Percentiles rank a stretch among this genome's conserved stretches.
phyloP scores from a whole-genome alignment of 1,140 invertebrate genomes.

The Apolygus lucorum region DNA sequence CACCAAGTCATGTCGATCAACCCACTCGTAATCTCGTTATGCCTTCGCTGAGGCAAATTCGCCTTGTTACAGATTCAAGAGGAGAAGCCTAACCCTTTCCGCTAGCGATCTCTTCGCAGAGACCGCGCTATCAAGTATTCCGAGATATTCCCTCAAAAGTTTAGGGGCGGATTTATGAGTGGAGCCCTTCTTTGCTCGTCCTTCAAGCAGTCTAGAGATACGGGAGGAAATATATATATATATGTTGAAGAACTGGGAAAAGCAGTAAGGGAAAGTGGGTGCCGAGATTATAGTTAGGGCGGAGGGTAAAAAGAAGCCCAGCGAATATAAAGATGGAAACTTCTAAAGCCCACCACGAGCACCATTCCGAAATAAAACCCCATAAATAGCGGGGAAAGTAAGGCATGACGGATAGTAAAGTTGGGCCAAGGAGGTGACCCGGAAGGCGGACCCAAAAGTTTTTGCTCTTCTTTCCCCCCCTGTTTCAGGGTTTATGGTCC shows the following conservation, averaged over 20 bases:
- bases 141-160: not conserved
- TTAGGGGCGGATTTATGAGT: not conserved
- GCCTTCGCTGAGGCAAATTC: not conserved
- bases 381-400: not conserved
- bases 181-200: not conserved
- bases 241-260: not conserved
- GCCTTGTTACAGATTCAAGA: not conserved
- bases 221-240: too few species aligned
- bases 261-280: not conserved
- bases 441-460: too few species aligned
- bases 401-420: not conserved
- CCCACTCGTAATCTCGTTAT: not conserved
- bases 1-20: not conserved
- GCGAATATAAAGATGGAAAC: not conserved
- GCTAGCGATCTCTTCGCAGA: not conserved
- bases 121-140: not conserved
- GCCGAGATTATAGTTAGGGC: not conserved
- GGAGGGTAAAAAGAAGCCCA: not conserved
- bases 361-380: not conserved
- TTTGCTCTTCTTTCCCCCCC: not conserved
- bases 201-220: not conserved
- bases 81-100: not conserved
- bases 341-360: not conserved
- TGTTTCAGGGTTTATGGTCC: too few species aligned
- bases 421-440: not conserved